phyloP scores from a whole-genome alignment of 1,140 invertebrate species.

The Eciton burchellii region DNA sequence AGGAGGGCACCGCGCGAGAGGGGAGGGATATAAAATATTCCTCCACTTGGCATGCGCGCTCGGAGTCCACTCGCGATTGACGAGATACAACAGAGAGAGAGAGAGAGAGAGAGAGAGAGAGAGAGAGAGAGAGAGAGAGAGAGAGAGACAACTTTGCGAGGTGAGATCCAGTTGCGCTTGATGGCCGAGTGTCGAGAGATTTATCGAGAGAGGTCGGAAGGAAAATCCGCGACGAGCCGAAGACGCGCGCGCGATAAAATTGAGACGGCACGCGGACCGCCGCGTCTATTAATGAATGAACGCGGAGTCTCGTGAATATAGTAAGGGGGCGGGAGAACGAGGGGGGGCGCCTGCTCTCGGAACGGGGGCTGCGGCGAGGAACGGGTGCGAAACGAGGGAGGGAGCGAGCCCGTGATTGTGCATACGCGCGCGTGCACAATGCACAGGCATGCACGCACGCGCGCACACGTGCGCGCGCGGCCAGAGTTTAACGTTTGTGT shows the following conservation, averaged over 20 bases:
- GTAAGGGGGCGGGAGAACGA: conserved; percentile 71
- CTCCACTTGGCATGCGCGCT: conserved; percentile 49
- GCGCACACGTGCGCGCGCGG: conserved; percentile 1
- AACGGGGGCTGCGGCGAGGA: conserved; percentile 46
- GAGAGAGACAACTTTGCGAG: not conserved
- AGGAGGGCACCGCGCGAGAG: not conserved
- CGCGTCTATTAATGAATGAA: conserved; percentile 81
- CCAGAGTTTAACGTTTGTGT: conserved; percentile 68
- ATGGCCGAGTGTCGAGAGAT: no score
- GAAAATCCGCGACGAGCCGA: conserved; percentile 52
- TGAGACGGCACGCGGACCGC: conserved; percentile 76
- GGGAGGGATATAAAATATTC: conserved; percentile 48
- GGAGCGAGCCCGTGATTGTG: conserved; percentile 6
- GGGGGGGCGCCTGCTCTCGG: not conserved
- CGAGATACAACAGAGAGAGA: no score
- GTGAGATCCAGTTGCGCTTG: not conserved
- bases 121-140: no score
- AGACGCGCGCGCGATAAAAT: conserved; percentile 79
- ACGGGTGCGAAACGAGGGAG: not conserved
- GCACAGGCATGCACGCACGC: not conserved
- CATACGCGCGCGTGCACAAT: not conserved
- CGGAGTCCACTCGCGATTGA: no score
- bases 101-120: no score
- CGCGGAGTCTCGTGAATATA: conserved; percentile 79
- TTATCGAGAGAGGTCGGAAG: conserved; percentile 30